Conservation (phyloP, 2,888 invertebrate genomes). For the Atethmia centrago region DNA sequence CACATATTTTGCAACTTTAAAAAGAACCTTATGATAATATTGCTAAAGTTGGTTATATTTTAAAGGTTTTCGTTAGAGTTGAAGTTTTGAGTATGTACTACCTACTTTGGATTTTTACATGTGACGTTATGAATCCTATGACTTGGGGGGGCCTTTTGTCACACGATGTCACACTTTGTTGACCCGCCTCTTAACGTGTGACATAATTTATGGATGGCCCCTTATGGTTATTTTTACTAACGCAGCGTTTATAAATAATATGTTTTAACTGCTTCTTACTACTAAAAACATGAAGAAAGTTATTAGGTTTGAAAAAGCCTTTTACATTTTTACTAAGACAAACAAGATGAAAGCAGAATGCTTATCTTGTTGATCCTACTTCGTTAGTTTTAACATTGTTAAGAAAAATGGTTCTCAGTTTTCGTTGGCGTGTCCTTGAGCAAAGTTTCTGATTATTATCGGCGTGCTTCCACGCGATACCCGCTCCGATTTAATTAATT, state of each 20-base stretch:
- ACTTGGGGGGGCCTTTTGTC: no score
- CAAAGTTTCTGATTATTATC: conserved; percentile 48
- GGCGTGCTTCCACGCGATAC: not conserved
- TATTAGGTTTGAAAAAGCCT: not conserved
- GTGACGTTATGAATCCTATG: no score
- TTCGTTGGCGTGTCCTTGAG: conserved; percentile 33
- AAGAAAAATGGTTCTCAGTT: conserved; percentile 46
- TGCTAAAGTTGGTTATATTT: no score
- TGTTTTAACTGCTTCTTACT: not conserved
- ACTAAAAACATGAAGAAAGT: not conserved
- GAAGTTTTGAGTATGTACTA: no score
- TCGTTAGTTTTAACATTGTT: conserved; percentile 44
- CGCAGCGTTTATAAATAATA: not conserved
- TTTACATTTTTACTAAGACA: conserved; percentile 9
- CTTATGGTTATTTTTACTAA: not conserved
- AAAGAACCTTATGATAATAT: no score
- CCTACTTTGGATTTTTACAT: no score
- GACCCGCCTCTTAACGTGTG: no score
- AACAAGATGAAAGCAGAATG: conserved; percentile 35
- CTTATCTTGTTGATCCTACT: conserved; percentile 39
- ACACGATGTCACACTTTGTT: no score
- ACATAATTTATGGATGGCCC: no score
- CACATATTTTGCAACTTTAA: no score
- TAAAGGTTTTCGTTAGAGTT: no score
- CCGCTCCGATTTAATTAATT: conserved; percentile 24